Percentiles rank a stretch among this genome's conserved stretches.
These are phyloP conservation scores for Apteryx mantelli DNA, from an alignment of 2,113 vertebrate genomes.

Conservation along the genomic window DNA sequence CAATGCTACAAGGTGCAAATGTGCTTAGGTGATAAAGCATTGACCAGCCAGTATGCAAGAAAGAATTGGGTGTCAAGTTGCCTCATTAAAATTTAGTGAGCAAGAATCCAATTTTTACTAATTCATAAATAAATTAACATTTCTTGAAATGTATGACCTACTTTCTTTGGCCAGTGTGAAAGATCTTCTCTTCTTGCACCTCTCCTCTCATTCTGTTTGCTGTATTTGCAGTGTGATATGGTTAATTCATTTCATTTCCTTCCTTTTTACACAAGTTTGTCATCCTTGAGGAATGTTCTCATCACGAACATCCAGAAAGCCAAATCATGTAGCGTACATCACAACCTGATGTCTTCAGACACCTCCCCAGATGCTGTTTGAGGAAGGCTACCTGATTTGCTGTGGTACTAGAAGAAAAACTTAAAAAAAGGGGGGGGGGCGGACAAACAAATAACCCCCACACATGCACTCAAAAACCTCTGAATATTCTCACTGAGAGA, in stretches of 20 bases:
- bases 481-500: background rate
- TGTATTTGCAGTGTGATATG: background rate
- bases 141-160: background rate
- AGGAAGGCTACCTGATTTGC: background rate
- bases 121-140: background rate
- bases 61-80: background rate
- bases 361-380: background rate
- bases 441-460: background rate
- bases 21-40: background rate
- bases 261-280: background rate
- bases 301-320: background rate
- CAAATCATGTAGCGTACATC: background rate
- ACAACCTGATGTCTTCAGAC: background rate
- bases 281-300: background rate
- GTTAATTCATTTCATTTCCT: background rate
- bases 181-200: background rate
- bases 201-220: background rate
- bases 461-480: background rate
- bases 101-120: background rate
- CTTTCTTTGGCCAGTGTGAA: background rate
- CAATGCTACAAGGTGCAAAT: background rate
- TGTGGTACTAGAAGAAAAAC: background rate
- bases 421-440: background rate
- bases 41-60: background rate
- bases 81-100: background rate